Evolutionary conservation across 1,140 invertebrate genomes (phyloP).

Genomic region (Oryctes rhinoceros): DNA sequence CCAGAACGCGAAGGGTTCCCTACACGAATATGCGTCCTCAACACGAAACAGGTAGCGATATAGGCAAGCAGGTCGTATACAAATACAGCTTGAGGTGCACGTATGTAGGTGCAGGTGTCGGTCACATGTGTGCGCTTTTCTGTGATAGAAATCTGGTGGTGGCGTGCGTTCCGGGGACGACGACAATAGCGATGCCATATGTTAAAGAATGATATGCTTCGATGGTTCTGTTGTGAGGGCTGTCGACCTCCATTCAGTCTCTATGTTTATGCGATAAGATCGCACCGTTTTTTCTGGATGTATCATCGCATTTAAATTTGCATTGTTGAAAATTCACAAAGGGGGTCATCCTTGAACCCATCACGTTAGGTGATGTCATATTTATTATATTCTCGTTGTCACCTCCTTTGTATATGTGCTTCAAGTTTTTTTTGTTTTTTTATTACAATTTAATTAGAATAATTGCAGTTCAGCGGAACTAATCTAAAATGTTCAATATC

Average conservation of each 20-base stretch:
- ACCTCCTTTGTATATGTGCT: too few relatives aligned
- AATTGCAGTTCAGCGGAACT: too few relatives aligned
- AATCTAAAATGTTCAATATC: too few relatives aligned
- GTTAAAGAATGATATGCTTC: constrained; percentile 27
- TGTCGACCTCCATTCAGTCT: constrained; percentile 18
- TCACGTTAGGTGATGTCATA: background rate
- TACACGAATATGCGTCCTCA: background rate
- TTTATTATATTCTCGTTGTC: background rate
- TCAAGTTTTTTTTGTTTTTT: too few relatives aligned
- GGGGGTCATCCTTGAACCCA: background rate
- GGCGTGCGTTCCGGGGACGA: constrained; percentile 11
- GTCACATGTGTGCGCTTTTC: constrained; percentile 25
- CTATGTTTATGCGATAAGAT: constrained; percentile 31
- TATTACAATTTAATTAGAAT: too few relatives aligned
- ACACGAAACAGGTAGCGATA: constrained; percentile 19
- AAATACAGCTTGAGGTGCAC: background rate
- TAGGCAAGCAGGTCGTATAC: background rate
- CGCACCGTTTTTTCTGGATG: constrained; percentile 5
- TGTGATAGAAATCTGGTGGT: constrained; percentile 33
- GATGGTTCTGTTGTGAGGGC: background rate
- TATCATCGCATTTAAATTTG: constrained; percentile 25
- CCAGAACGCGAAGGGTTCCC: background rate
- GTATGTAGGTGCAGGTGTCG: constrained; percentile 9
- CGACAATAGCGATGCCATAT: constrained; percentile 33
- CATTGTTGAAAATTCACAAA: background rate